Percentiles rank a stretch among this genome's conserved stretches.
Evolutionary conservation across 2,113 vertebrate species (phyloP).

Genomic region (Orcinus orca): DNA sequence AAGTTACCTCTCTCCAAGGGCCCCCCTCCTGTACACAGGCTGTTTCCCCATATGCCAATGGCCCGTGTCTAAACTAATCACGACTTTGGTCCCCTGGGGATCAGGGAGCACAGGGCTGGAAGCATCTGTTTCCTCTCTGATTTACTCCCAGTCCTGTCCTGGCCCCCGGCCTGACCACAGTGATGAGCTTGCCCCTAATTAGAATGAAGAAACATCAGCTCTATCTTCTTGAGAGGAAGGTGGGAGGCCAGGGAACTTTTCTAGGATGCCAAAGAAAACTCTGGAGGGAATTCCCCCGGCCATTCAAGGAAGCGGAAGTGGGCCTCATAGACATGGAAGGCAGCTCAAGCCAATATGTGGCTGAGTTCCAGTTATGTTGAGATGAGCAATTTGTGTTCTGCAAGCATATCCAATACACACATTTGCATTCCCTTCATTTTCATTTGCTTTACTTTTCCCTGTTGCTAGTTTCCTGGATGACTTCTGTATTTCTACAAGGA

Average conservation of each 20-base stretch:
- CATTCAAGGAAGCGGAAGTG: neutral
- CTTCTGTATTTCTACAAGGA: neutral
- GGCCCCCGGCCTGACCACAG: neutral
- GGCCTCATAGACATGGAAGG: neutral
- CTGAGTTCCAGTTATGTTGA: fast-evolving
- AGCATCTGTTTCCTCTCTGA: neutral
- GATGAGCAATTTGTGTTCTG: neutral
- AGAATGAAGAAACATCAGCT: neutral
- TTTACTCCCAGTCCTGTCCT: neutral
- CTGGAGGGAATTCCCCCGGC: neutral
- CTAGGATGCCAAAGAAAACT: neutral
- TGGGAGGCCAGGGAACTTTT: neutral
- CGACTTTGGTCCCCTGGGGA: fast-evolving
- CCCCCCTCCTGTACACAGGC: neutral
- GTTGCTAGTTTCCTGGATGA: neutral
- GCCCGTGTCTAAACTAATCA: neutral
- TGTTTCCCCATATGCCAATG: neutral
- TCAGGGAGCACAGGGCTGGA: neutral
- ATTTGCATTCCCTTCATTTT: neutral
- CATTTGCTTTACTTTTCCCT: neutral
- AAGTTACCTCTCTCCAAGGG: neutral
- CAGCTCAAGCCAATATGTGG: neutral
- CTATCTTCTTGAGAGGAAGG: neutral
- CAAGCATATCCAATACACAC: neutral
- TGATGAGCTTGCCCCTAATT: neutral